phyloP scores from a whole-genome alignment of 2,888 invertebrate genomes.

The Caenorhabditis becei region DNA sequence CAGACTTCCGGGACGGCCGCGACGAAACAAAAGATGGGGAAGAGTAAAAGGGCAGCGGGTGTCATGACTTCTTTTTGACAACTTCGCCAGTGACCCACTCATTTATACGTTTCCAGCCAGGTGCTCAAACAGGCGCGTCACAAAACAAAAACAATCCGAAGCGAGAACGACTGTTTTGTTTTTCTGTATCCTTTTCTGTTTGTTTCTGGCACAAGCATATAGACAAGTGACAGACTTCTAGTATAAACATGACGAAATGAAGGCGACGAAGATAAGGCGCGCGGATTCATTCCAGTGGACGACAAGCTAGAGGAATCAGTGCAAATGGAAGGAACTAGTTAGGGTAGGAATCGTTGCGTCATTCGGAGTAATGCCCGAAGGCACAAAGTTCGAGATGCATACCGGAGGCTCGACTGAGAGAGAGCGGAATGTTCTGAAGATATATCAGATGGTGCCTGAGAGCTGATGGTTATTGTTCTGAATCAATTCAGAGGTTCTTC shows the following conservation, averaged over 20 bases:
- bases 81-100: slow-evolving; percentile 20
- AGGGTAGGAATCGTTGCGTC: slow-evolving; percentile 28
- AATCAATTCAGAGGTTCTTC: too few species aligned
- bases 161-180: slow-evolving; percentile 14
- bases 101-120: slow-evolving; percentile 34
- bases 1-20: slow-evolving; percentile 40
- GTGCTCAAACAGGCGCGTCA: slow-evolving; percentile 49
- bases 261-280: background rate
- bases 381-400: too few species aligned
- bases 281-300: slow-evolving; percentile 1
- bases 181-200: slow-evolving; percentile 20
- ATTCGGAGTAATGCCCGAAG: slow-evolving; percentile 7
- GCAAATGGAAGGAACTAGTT: slow-evolving; percentile 47
- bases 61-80: slow-evolving; percentile 15
- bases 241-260: slow-evolving; percentile 18
- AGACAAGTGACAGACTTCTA: slow-evolving; percentile 5
- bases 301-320: slow-evolving; percentile 24
- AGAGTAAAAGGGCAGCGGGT: background rate
- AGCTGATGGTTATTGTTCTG: too few species aligned
- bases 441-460: too few species aligned
- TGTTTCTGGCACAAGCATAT: background rate
- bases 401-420: too few species aligned
- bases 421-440: too few species aligned
- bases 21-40: background rate
- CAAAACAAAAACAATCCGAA: slow-evolving; percentile 34